These are phyloP conservation scores for Apis laboriosa DNA, from an alignment of 1,140 invertebrate species.

Conservation along the genomic window DNA sequence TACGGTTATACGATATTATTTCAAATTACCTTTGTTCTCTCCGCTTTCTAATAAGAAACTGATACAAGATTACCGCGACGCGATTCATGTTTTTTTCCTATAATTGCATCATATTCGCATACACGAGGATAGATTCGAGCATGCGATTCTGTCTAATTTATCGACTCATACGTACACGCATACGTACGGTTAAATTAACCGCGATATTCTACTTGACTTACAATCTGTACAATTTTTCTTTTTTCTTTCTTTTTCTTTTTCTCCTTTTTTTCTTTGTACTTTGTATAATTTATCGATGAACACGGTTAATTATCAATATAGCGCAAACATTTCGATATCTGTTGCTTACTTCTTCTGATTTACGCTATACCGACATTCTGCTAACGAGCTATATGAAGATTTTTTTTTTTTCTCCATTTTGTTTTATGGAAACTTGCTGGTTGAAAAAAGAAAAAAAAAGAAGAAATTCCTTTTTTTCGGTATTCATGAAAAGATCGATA, in stretches of 20 bases:
- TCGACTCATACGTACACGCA: background rate
- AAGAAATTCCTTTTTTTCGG: background rate
- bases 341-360: background rate
- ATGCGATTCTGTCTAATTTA: slow-evolving; percentile 14
- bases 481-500: background rate
- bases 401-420: background rate
- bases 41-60: background rate
- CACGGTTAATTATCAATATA: background rate
- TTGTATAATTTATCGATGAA: background rate
- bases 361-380: background rate
- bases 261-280: no score
- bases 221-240: no score
- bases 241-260: background rate
- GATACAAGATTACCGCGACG: slow-evolving; percentile 9
- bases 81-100: slow-evolving; percentile 7
- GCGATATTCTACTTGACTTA: background rate
- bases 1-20: slow-evolving; percentile 13
- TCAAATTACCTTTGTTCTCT: slow-evolving; percentile 1
- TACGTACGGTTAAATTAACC: background rate
- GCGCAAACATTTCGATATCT: slow-evolving; percentile 9
- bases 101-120: slow-evolving; percentile 4
- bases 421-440: background rate
- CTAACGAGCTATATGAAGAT: slow-evolving; percentile 1
- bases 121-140: background rate
- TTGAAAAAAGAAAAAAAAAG: background rate